Conservation (phyloP, 2,113 vertebrate species). For the Ageneiosus marmoratus region DNA sequence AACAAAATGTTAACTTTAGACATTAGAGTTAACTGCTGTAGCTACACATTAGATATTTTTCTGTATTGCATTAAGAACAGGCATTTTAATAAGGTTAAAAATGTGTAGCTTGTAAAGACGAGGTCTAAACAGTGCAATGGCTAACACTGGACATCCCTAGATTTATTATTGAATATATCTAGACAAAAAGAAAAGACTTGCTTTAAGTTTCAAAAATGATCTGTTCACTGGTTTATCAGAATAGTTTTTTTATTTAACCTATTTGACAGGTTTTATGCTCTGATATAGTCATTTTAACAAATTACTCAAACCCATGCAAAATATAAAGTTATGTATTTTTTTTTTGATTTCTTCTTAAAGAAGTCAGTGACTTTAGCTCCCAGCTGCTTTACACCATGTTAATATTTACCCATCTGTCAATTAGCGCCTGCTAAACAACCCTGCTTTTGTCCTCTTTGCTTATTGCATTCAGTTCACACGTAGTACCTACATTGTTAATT, state of each 20-base stretch:
- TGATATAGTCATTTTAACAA: background rate
- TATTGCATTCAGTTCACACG: background rate
- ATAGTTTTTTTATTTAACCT: slow-evolving; percentile 11
- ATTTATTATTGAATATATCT: slow-evolving; percentile 35
- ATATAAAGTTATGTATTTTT: background rate
- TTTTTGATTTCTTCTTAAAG: slow-evolving; percentile 2
- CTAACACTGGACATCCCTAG: slow-evolving; percentile 39
- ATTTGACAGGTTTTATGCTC: background rate
- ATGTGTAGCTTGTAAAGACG: slow-evolving; percentile 3
- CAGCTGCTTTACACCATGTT: slow-evolving; percentile 5
- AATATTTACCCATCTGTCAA: background rate
- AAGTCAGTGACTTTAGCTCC: background rate
- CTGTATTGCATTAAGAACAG: slow-evolving; percentile 64
- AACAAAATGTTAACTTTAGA: slow-evolving; percentile 58
- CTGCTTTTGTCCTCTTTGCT: background rate
- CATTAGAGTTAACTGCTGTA: slow-evolving; percentile 66
- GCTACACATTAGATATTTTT: slow-evolving; percentile 67
- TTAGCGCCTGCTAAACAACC: background rate
- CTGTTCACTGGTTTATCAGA: slow-evolving; percentile 4
- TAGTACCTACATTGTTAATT: background rate
- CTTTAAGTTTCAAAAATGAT: slow-evolving; percentile 75
- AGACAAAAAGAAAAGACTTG: slow-evolving; percentile 70
- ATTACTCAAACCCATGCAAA: slow-evolving; percentile 1
- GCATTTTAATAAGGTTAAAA: background rate
- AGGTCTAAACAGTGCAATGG: background rate